A percentile compares a stretch with the other conserved stretches of the same genome.
Evolutionary conservation across 2,797 vertebrate genomes (phyloP).

Genomic region (Falco rusticolus): DNA sequence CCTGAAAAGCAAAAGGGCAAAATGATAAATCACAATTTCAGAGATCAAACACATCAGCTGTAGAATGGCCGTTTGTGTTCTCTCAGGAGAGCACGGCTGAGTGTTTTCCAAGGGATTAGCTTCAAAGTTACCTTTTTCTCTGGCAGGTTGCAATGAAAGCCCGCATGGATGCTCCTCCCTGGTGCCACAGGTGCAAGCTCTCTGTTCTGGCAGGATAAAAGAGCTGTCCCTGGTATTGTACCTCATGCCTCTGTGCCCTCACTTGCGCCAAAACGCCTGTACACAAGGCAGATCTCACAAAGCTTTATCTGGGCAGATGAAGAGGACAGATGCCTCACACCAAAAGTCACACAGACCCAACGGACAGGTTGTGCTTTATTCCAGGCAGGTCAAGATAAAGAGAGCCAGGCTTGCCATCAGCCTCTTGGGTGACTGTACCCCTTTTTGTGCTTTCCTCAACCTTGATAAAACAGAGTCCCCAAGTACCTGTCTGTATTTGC

Average conservation of each 20-base stretch:
- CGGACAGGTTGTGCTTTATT: not conserved
- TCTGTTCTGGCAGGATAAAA: not conserved
- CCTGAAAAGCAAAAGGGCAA: not conserved
- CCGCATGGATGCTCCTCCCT: not conserved
- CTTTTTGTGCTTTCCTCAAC: not conserved
- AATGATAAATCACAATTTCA: not conserved
- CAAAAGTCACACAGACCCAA: not conserved
- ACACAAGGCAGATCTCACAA: not conserved
- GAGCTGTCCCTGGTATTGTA: not conserved
- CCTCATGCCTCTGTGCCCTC: not conserved
- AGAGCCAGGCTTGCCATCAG: not conserved
- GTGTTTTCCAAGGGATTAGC: constrained; percentile 70
- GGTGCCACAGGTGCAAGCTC: constrained; percentile 47
- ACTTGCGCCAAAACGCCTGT: not conserved
- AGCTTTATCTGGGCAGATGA: not conserved
- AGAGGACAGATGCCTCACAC: not conserved
- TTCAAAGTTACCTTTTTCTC: constrained; percentile 50
- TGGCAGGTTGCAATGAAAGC: constrained; percentile 55
- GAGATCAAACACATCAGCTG: constrained; percentile 17
- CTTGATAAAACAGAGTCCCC: not conserved
- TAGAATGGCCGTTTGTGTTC: not conserved
- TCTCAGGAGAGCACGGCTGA: not conserved
- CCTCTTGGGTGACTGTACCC: not conserved
- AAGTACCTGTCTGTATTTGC: not conserved
- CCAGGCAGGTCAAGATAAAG: not conserved